These are phyloP conservation scores for Sorex maritimensis DNA, from an alignment of 2,797 vertebrate genomes.

Conservation along the genomic window DNA sequence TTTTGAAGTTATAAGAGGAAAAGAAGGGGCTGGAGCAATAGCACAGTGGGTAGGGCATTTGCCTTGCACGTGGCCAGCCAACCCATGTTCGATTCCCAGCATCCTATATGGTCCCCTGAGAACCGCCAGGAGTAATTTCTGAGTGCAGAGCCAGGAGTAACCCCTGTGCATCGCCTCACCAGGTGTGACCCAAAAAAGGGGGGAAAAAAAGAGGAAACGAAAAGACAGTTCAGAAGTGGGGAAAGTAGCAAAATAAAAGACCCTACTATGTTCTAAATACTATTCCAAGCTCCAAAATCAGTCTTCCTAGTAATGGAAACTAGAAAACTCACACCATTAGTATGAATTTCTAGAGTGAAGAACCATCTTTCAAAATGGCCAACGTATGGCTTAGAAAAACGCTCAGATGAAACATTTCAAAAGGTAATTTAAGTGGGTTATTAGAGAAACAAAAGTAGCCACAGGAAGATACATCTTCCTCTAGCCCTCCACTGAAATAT, in stretches of 20 bases:
- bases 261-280: not conserved
- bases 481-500: not conserved
- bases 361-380: not conserved
- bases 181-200: too few relatives aligned
- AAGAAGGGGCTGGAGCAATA: too few relatives aligned
- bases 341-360: not conserved
- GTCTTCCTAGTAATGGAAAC: slow-evolving; percentile 29
- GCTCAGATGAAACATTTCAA: slow-evolving; percentile 19
- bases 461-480: not conserved
- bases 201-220: not conserved
- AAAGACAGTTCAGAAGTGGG: not conserved
- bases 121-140: too few relatives aligned
- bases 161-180: too few relatives aligned
- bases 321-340: slow-evolving; percentile 35
- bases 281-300: not conserved
- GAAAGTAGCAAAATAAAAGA: slow-evolving; percentile 24
- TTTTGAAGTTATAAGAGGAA: not conserved
- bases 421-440: slow-evolving; percentile 21
- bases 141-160: too few relatives aligned
- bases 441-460: slow-evolving; percentile 40
- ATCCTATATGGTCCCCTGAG: too few relatives aligned
- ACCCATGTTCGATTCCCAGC: too few relatives aligned
- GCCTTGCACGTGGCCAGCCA: too few relatives aligned
- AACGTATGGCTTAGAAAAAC: slow-evolving; percentile 38
- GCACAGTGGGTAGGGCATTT: too few relatives aligned